Base-by-base conservation (phyloP, 1,140 invertebrate genomes). In the Chironomus tepperi region DNA sequence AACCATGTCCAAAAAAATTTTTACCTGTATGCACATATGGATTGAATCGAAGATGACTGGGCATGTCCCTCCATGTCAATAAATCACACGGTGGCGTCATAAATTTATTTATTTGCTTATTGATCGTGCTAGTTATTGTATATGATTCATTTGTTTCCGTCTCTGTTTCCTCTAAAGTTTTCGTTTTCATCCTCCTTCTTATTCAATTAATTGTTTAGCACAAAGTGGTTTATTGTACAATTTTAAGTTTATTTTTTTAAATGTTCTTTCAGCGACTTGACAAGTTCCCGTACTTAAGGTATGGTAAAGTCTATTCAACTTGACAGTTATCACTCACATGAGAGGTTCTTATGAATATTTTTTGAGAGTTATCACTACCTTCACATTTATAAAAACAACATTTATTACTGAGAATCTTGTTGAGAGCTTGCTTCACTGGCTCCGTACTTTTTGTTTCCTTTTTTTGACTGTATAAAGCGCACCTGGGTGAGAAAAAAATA, bases 31-130 rank as follows among this genome's bases (percentile, higher is more conserved):
- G 86, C 77, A 94, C 91, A 82, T 93, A 93, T 8, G 91, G 91
- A 84, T 95, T 95, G 81, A 94, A 94, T 81, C 93, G 92, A 76
- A 94, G 84, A 83, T 96, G 91, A 75, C 85, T 83, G 7, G 93
- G 93, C 89, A 95, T 91, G 73, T 94, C 91, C 78, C 86, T 86
- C 89, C 89, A 91, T 74, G 86, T 84, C 74, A 90, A 83, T 75
- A 90, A 83, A 75, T 78, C 76, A 70, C 65, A 70, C 6, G 65
- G 65, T 19, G 65, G 65, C 18, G 19, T 70, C 65, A 70, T 70
- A 70, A 70, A 70, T 19, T 70, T 70, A 70, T 70, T 70, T 70
- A 70, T 70, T 19, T 70, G 65, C 18, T 21, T 70, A 70, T 70
- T 70, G 65, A 70, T 70, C 10, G 65, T 70, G 10, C 19, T 70